phyloP scores from a whole-genome alignment of 1,140 invertebrate genomes.

The Colletes latitarsis region DNA sequence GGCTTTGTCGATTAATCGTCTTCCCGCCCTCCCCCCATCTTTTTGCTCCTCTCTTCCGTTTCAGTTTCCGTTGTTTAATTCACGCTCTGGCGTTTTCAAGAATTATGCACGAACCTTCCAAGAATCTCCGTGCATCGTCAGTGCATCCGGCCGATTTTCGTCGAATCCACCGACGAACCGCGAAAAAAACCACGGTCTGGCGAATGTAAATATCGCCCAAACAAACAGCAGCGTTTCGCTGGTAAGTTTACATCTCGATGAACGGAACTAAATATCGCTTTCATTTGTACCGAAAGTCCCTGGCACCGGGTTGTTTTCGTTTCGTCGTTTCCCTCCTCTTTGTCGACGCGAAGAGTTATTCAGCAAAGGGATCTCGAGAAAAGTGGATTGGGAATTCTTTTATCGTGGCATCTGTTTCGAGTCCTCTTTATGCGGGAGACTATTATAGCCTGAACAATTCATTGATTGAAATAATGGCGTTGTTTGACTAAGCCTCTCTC shows the following conservation, averaged over 20 bases:
- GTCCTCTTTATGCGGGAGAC: not conserved
- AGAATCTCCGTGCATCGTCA: no score
- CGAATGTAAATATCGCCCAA: no score
- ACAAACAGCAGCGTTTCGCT: no score
- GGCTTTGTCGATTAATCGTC: constrained; percentile 24
- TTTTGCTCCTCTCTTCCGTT: not conserved
- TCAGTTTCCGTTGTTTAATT: not conserved
- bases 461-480: constrained; percentile 22
- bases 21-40: not conserved
- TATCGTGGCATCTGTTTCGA: constrained; percentile 27
- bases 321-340: not conserved
- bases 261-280: no score
- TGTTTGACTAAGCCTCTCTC: not conserved
- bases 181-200: no score
- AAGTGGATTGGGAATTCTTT: constrained; percentile 28
- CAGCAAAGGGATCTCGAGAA: constrained; percentile 1
- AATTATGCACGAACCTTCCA: constrained; percentile 3
- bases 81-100: not conserved
- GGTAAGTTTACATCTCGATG: no score
- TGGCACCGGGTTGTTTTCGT: not conserved
- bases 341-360: constrained; percentile 8
- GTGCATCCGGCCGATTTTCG: no score
- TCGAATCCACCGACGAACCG: no score
- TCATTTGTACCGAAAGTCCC: no score
- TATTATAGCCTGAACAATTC: constrained; percentile 12